A percentile compares a stretch with the other conserved stretches of the same genome.
phyloP scores from a whole-genome alignment of 2,797 vertebrate genomes.

The Coregonus ussuriensis region DNA sequence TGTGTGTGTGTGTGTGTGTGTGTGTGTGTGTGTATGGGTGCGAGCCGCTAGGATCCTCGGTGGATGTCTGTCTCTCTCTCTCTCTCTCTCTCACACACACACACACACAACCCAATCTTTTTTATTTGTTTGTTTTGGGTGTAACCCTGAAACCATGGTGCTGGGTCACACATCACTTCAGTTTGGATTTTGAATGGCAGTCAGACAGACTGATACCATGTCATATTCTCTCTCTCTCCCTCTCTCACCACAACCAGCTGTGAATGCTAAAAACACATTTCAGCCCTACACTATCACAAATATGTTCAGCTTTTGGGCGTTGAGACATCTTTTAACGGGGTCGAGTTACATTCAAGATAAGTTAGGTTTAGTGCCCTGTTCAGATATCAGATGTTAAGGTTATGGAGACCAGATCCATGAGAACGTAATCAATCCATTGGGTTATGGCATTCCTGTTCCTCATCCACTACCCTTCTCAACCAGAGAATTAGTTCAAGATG shows the following conservation, averaged over 20 bases:
- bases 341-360: slow-evolving; percentile 23
- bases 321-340: neutral
- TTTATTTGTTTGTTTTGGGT: slow-evolving; percentile 80
- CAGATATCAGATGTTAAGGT: slow-evolving; percentile 40
- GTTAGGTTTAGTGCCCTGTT: slow-evolving; percentile 24
- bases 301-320: neutral
- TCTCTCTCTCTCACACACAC: slow-evolving; percentile 24
- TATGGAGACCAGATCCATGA: slow-evolving; percentile 47
- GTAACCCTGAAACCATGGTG: slow-evolving; percentile 79
- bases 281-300: neutral
- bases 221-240: slow-evolving; percentile 27
- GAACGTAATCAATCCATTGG: slow-evolving; percentile 54
- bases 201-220: slow-evolving; percentile 49
- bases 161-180: slow-evolving; percentile 63
- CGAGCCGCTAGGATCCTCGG: slow-evolving; percentile 28
- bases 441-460: slow-evolving; percentile 34
- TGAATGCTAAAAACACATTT: slow-evolving; percentile 5
- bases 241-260: slow-evolving; percentile 6
- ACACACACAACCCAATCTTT: slow-evolving; percentile 48
- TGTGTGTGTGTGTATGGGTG: neutral
- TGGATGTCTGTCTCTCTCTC: slow-evolving; percentile 14
- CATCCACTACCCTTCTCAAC: slow-evolving; percentile 34
- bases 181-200: slow-evolving; percentile 63
- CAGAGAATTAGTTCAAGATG: slow-evolving; percentile 72
- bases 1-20: too few relatives aligned